Base-by-base conservation (phyloP, 2,888 invertebrate genomes). In the Harpalus rubripes region DNA sequence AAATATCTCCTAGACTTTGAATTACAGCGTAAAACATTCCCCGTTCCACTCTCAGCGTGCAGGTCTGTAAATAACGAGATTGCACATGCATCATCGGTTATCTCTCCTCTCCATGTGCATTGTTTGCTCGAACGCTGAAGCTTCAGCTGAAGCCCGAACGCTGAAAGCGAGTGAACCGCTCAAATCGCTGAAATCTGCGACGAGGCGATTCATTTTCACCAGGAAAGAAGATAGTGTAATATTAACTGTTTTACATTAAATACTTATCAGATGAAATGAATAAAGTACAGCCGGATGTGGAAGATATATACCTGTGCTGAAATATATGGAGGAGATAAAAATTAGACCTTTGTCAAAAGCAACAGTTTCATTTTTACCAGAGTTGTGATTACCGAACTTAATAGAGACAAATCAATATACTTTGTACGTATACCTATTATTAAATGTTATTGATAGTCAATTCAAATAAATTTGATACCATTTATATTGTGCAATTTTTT, bases 1-100 rank as follows among this genome's bases (percentile, higher is more conserved):
- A 83, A 83, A 83, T 83, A 83, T 76, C 74, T 61, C 16, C 76
- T 44, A 26, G 83, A 83, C 76, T 58, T 83, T 74, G 76, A 59
- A 83, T 83, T 83, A 76, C 83, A 74, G 16, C 76, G 61, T 83
- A 61, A 61, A 76, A 83, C 59, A 61, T 83, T 61, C 65, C n/a
- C 61, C 32, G 4, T 18, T 52, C 32, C 6, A 32, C 52, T 56
- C 7, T 12, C 78, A 59, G 39, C 15, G 44, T 18, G 65, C 41
- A 72, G 74, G 83, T 83, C 58, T 83, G 76, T 83, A 83, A 83
- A 83, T 83, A 83, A 83, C 76, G 83, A 83, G 83, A 83, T 76
- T 83, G 74, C 76, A 83, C 76, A 83, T 83, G 83, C 83, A 83
- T 83, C 83, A 83, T 76, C 44, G 83, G 83, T 83, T 83, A 83